Conservation (phyloP, 2,888 invertebrate genomes). For the Sylvicola fuscatus region DNA sequence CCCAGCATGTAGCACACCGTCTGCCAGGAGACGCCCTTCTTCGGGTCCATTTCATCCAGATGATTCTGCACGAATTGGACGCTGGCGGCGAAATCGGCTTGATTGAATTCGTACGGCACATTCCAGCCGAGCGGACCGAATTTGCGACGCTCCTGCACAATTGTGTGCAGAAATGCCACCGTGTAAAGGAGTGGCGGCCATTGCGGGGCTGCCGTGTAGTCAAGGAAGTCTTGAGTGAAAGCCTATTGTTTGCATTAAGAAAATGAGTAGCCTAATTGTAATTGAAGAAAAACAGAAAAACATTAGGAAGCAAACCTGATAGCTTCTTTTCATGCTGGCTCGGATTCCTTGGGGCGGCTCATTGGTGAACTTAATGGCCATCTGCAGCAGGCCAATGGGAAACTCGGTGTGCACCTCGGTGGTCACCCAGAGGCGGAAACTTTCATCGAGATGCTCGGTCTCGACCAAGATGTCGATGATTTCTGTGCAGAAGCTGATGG, state of each 20-base stretch:
- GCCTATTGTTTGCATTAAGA: constrained; percentile 2
- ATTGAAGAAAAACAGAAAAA: no score
- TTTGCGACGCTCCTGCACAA: constrained; percentile 86
- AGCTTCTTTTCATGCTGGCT: constrained; percentile 86
- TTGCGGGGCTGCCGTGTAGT: constrained; percentile 75
- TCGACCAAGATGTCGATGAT: constrained; percentile 76
- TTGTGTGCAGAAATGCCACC: constrained; percentile 86
- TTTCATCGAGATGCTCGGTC: constrained; percentile 59
- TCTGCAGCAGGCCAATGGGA: constrained; percentile 71
- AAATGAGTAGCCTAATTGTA: no score
- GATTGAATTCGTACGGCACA: constrained; percentile 82
- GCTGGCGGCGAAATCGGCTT: constrained; percentile 88
- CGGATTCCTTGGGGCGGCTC: constrained; percentile 92
- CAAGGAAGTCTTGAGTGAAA: constrained; percentile 77
- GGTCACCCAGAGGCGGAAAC: constrained; percentile 83
- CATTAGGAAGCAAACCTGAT: constrained; percentile 38
- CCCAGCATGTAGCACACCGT: constrained; percentile 96
- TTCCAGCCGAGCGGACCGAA: constrained; percentile 97
- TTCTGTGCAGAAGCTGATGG: constrained; percentile 83
- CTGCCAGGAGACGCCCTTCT: constrained; percentile 93
- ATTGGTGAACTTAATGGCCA: constrained; percentile 93
- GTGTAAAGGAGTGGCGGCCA: constrained; percentile 90
- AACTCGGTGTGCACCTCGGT: constrained; percentile 87
- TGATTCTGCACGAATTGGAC: constrained; percentile 94
- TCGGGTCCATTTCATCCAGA: constrained; percentile 90